Conservation (phyloP, 1,140 invertebrate genomes). For the Oreohelix idahoensis region DNA sequence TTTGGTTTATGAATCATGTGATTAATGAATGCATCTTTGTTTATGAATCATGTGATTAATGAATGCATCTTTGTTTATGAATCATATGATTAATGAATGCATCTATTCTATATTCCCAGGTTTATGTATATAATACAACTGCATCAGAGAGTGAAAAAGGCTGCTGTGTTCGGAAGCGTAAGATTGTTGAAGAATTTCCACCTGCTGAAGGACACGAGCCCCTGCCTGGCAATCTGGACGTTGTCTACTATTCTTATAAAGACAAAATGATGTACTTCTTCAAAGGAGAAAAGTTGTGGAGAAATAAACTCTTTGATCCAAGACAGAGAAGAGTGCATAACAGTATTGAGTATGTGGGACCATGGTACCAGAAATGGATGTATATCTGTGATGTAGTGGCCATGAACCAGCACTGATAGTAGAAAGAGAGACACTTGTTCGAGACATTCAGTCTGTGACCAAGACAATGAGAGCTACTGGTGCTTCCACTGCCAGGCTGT, state of each 20-base stretch:
- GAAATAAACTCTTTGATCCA: constrained; percentile 68
- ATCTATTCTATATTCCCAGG: constrained; percentile 52
- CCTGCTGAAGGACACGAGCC: constrained; percentile 56
- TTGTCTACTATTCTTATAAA: constrained; percentile 73
- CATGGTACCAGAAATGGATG: constrained; percentile 68
- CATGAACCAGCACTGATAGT: constrained; percentile 29
- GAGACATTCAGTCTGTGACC: neutral
- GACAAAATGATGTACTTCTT: constrained; percentile 72
- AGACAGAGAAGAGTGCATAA: constrained; percentile 67
- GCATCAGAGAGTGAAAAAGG: constrained; percentile 61
- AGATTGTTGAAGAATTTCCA: constrained; percentile 70
- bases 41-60: too few species aligned
- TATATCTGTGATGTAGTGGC: constrained; percentile 66
- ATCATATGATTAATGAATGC: too few species aligned
- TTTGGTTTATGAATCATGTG: too few species aligned
- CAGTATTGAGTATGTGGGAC: constrained; percentile 65
- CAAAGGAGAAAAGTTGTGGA: constrained; percentile 72
- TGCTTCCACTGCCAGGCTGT: neutral
- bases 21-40: too few species aligned
- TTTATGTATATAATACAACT: constrained; percentile 72
- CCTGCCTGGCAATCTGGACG: constrained; percentile 68
- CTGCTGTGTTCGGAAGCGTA: constrained; percentile 70
- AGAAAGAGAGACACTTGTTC: neutral
- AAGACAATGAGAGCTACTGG: neutral
- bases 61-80: too few species aligned